Evolutionary conservation across 2,113 vertebrate species (phyloP).

Genomic region (Centropus bengalensis): DNA sequence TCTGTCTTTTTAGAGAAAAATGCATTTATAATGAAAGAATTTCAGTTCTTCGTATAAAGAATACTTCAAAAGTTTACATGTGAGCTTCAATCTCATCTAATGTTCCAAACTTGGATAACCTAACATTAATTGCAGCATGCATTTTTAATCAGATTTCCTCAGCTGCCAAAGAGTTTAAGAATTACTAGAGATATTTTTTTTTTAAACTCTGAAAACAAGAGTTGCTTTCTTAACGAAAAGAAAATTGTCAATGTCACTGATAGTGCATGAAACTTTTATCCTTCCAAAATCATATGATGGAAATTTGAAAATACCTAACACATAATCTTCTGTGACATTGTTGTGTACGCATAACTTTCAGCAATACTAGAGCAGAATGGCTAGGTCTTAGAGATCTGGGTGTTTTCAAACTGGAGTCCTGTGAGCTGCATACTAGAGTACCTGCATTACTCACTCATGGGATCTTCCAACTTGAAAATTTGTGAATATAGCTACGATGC

Average conservation of each 20-base stretch:
- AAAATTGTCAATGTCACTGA: neutral
- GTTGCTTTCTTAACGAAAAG: neutral
- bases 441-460: neutral
- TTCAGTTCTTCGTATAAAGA: neutral
- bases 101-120: neutral
- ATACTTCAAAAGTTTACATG: neutral
- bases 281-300: accelerated
- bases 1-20: neutral
- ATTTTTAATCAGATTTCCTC: neutral
- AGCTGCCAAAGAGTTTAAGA: neutral
- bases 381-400: neutral
- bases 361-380: neutral
- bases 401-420: neutral
- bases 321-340: neutral
- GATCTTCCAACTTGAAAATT: neutral
- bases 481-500: neutral
- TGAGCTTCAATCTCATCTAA: neutral
- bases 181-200: neutral
- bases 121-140: neutral
- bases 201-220: neutral
- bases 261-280: neutral
- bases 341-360: neutral
- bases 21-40: neutral
- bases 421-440: neutral
- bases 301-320: neutral